Evolutionary conservation across 2,113 vertebrate species (phyloP).

Genomic region (Pipra filicauda): DNA sequence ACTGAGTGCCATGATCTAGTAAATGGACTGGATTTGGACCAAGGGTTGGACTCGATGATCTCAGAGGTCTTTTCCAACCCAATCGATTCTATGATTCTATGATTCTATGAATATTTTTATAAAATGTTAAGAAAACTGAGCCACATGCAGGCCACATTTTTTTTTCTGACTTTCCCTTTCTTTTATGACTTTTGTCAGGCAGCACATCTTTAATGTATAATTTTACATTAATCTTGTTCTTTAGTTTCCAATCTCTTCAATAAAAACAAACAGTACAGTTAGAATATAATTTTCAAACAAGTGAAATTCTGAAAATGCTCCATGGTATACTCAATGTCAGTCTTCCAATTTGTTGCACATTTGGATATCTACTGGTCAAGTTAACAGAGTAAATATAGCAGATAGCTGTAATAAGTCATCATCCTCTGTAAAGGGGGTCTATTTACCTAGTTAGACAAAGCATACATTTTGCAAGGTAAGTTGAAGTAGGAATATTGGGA

Average conservation of each 20-base stretch:
- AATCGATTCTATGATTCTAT: no score
- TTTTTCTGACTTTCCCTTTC: not conserved
- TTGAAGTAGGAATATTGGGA: not conserved
- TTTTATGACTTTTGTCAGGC: not conserved
- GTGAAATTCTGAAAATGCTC: not conserved
- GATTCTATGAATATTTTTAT: not conserved
- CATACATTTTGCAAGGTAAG: not conserved
- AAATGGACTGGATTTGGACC: no score
- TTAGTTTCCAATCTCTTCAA: not conserved
- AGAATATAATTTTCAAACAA: not conserved
- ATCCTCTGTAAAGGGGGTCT: not conserved
- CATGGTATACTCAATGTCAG: not conserved
- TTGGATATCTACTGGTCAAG: not conserved
- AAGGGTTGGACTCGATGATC: no score
- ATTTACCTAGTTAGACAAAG: not conserved
- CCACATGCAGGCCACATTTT: not conserved
- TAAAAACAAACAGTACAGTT: not conserved
- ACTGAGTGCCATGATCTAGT: no score
- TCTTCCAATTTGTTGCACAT: not conserved
- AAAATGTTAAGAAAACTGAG: not conserved
- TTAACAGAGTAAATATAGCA: not conserved
- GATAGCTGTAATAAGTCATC: not conserved
- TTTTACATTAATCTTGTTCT: not conserved
- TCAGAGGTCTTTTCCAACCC: no score
- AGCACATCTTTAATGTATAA: not conserved